Conservation (phyloP, 2,113 vertebrate species). For the Chamaetylas fuelleborni region DNA sequence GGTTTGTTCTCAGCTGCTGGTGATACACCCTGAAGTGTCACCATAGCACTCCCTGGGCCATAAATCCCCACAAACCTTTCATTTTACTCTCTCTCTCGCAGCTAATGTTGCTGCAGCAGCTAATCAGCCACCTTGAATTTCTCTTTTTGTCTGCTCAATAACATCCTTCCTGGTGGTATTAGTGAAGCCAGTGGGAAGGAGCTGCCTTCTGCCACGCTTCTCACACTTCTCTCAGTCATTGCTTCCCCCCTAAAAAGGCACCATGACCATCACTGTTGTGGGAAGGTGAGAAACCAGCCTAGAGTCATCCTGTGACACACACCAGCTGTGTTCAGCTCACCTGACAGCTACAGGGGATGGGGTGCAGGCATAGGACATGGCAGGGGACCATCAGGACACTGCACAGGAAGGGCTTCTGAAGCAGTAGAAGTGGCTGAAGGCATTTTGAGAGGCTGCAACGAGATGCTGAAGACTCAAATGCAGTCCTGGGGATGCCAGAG, state of each 20-base stretch:
- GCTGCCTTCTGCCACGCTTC: not conserved
- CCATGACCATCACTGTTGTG: not conserved
- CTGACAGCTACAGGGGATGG: not conserved
- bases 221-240: not conserved
- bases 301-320: not conserved
- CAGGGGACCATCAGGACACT: not conserved
- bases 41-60: not conserved
- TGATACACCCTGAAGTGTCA: not conserved
- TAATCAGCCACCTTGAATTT: not conserved
- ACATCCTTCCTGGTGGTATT: not conserved
- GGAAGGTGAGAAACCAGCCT: not conserved
- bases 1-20: not conserved
- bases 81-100: not conserved
- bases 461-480: not conserved
- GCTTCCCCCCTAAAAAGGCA: not conserved
- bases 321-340: not conserved
- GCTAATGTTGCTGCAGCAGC: not conserved
- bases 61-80: not conserved
- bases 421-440: not conserved
- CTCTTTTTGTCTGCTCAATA: not conserved
- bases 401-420: not conserved
- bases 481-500: not conserved
- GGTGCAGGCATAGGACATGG: not conserved
- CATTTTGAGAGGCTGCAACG: accelerated
- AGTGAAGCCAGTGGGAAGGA: not conserved